Base-by-base conservation (phyloP, 2,113 vertebrate species). In the Caretta caretta region DNA sequence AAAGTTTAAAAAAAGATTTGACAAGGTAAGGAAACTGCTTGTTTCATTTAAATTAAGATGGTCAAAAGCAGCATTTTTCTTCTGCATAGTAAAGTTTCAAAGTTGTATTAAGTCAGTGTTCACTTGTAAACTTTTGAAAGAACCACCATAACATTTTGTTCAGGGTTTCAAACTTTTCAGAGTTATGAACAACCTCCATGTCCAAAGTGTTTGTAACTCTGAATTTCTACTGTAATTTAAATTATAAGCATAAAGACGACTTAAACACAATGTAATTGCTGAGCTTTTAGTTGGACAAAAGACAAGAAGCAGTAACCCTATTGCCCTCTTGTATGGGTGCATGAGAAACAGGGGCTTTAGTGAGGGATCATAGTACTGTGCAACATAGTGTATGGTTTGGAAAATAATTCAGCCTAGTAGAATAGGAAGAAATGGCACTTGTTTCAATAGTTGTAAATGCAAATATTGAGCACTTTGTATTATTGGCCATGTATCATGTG, bases 351-450 rank as follows among this genome's bases (percentile, higher is more conserved):
- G 42, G 22, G 42, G 22, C 42, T 54, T 89, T 80, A 9, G 5
- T 42, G 0, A 5, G 1, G 42, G 49, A 10, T 29, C 1, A 1
- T 56, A 25, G 51, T 35, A 4, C 2, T 27, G 17, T 87, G 10
- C 5, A 8, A 57, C 19, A n/a, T 38, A 51, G 8, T 12, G 1
- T 12, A n/a, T 0, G 8, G 76, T 46, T 56, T 59, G 84, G 80
- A 46, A 65, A 89, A 57, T 1, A 42, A 50, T 10, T 1, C 3
- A 10, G 4, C 75, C 90, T 24, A 80, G 22, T 65, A 50, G 46
- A 54, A 76, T 29, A 9, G 50, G 80, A 78, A 87, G 35, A 48
- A 65, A 29, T 31, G 0, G 0, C 13, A 0, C 25, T 10, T 51
- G 46, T 54, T 90, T 19, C 79, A 59, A 65, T 38, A 81, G 46